These are phyloP conservation scores for Spizaetus ornatus DNA, from an alignment of 2,113 vertebrate species.

Conservation along the genomic window DNA sequence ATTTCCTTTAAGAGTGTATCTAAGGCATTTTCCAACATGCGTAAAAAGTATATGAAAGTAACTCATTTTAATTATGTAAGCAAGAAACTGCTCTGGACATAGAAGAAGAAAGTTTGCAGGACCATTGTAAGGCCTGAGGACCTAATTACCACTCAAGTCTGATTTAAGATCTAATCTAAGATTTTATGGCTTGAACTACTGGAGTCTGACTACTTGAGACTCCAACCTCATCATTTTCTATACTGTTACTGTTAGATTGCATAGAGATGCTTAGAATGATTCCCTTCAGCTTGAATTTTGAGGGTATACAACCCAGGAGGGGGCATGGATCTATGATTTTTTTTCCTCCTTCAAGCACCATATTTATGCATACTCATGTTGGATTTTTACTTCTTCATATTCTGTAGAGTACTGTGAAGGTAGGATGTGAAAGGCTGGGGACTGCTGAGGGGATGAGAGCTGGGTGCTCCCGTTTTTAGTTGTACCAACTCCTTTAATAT, in stretches of 20 bases:
- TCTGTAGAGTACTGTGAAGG: background rate
- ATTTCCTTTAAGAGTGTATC: background rate
- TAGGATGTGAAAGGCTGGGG: background rate
- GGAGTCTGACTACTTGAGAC: background rate
- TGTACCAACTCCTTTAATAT: background rate
- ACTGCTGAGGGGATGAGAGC: background rate
- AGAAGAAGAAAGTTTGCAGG: background rate
- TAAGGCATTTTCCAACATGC: background rate
- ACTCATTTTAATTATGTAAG: background rate
- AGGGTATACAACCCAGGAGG: background rate
- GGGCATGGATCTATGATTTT: background rate
- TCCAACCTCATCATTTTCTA: background rate
- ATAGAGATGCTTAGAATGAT: background rate
- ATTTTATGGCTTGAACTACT: background rate
- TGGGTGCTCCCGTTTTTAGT: background rate
- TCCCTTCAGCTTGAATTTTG: background rate
- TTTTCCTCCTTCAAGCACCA: background rate
- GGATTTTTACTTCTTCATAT: background rate
- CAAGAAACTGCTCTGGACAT: background rate
- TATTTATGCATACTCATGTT: accelerated
- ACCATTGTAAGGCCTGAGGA: background rate
- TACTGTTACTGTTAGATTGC: background rate
- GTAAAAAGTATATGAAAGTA: background rate
- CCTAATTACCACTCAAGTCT: background rate
- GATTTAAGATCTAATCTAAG: background rate